Evolutionary conservation across 2,888 invertebrate genomes (phyloP).

Genomic region (Catocala sponsa): DNA sequence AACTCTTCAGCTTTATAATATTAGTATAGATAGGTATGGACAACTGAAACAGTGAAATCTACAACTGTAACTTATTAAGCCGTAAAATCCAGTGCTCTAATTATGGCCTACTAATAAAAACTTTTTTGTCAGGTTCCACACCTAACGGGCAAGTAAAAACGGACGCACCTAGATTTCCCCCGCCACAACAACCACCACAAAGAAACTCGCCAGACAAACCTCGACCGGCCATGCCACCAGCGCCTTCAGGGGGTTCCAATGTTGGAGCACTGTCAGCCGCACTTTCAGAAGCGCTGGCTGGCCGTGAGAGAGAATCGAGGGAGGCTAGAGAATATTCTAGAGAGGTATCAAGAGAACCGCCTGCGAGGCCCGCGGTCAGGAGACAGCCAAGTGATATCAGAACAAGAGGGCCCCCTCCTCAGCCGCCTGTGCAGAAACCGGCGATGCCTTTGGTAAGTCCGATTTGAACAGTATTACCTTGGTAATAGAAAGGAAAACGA

Average conservation of each 20-base stretch:
- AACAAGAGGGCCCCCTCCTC: constrained; percentile 93
- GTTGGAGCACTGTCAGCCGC: constrained; percentile 77
- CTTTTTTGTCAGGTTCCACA: constrained; percentile 63
- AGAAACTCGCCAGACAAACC: constrained; percentile 73
- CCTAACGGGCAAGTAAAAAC: constrained; percentile 77
- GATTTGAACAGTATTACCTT: neutral
- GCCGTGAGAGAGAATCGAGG: constrained; percentile 56
- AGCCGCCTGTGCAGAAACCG: constrained; percentile 92
- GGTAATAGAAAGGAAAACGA: too few relatives aligned
- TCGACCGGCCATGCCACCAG: constrained; percentile 59
- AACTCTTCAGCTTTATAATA: too few relatives aligned
- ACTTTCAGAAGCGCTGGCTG: constrained; percentile 73
- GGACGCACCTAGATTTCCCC: constrained; percentile 74
- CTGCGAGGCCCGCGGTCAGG: constrained; percentile 66
- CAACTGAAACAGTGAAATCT: too few relatives aligned
- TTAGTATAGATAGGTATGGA: too few relatives aligned
- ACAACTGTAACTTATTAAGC: too few relatives aligned
- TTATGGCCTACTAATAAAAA: too few relatives aligned
- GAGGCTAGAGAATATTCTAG: constrained; percentile 73
- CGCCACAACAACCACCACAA: constrained; percentile 64
- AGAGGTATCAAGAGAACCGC: constrained; percentile 77
- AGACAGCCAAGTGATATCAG: constrained; percentile 79
- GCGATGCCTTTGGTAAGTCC: constrained; percentile 89
- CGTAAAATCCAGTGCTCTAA: too few relatives aligned
- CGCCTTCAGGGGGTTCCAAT: constrained; percentile 54